Evolutionary conservation across 2,113 vertebrate genomes (phyloP).

Genomic region (Saguinus midas): DNA sequence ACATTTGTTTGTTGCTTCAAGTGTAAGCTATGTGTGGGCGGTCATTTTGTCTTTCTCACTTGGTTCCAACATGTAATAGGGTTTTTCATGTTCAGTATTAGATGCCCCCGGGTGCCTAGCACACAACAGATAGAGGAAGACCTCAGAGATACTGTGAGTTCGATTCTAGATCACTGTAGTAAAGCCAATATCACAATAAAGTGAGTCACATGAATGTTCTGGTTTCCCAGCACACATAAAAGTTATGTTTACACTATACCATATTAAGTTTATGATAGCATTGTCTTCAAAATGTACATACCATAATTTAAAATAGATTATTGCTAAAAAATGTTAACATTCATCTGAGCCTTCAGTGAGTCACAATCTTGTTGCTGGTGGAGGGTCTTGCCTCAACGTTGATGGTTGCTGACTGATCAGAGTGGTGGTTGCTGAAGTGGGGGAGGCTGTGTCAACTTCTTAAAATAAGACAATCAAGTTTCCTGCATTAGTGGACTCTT

Average conservation of each 20-base stretch:
- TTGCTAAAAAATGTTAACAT: background rate
- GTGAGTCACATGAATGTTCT: background rate
- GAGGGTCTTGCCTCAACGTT: background rate
- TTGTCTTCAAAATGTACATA: background rate
- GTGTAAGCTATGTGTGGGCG: background rate
- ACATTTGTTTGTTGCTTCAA: background rate
- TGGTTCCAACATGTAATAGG: background rate
- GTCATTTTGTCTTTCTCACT: background rate
- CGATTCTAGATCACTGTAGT: background rate
- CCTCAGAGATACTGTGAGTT: background rate
- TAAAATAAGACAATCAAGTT: background rate
- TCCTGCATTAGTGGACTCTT: background rate
- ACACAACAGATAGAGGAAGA: background rate
- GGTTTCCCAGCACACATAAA: background rate
- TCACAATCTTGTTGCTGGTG: background rate
- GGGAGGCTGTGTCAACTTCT: background rate
- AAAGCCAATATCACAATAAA: background rate
- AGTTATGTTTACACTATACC: background rate
- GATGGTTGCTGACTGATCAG: background rate
- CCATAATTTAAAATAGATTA: background rate
- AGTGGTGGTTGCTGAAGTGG: background rate
- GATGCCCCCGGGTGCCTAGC: background rate
- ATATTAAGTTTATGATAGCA: background rate
- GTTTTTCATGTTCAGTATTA: background rate
- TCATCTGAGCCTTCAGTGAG: background rate